Conservation (phyloP, 2,888 invertebrate species). For the Pollenia amentaria region DNA sequence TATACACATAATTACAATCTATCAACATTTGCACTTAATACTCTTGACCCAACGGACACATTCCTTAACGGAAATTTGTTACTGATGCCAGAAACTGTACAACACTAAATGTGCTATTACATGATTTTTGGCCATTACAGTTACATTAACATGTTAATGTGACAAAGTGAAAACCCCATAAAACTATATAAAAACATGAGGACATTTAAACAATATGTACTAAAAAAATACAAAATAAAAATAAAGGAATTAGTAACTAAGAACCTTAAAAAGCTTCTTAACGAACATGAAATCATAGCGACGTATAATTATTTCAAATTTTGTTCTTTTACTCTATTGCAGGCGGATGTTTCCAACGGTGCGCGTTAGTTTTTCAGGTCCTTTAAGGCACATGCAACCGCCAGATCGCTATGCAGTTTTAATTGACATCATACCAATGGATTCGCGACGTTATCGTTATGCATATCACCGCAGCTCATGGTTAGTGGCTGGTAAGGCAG, state of each 20-base stretch:
- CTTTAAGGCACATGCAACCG: constrained; percentile 87
- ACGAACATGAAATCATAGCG: constrained; percentile 18
- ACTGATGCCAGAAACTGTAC: constrained; percentile 37
- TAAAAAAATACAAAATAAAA: neutral
- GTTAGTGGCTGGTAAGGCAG: constrained; percentile 99
- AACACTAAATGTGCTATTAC: constrained; percentile 39
- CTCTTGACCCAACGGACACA: neutral
- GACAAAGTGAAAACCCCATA: constrained; percentile 12
- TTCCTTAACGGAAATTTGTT: constrained; percentile 25
- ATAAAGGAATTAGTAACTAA: constrained; percentile 6
- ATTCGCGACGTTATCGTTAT: constrained; percentile 98
- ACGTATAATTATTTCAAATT: constrained; percentile 59
- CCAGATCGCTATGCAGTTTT: constrained; percentile 96
- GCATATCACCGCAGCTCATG: constrained; percentile 99
- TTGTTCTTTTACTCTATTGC: constrained; percentile 79
- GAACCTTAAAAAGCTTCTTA: constrained; percentile 18
- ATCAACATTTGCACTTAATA: constrained; percentile 2
- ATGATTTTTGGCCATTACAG: constrained; percentile 44
- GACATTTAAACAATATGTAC: constrained; percentile 8
- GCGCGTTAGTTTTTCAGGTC: constrained; percentile 95
- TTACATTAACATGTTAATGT: constrained; percentile 44
- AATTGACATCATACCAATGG: constrained; percentile 98
- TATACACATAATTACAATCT: neutral
- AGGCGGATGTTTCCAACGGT: constrained; percentile 99
- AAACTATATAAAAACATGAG: constrained; percentile 11